These are phyloP conservation scores for Monomorium pharaonis DNA, from an alignment of 1,140 invertebrate genomes.

Conservation along the genomic window DNA sequence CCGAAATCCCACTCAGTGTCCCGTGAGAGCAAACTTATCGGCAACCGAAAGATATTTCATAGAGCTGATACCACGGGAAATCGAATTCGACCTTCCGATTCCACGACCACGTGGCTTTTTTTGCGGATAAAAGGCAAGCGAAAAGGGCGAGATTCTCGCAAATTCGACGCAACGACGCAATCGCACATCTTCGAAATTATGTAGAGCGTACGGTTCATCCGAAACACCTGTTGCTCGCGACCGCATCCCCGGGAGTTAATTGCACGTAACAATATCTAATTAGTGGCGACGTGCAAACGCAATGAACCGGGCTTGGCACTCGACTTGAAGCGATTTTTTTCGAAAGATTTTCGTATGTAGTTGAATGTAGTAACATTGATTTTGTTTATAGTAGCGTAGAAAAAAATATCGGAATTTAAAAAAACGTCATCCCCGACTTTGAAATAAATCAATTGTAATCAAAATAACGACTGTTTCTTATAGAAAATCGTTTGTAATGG, in stretches of 20 bases:
- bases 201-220: neutral
- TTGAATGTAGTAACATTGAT: too few relatives aligned
- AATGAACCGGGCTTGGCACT: neutral
- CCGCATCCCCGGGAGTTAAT: neutral
- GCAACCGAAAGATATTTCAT: neutral
- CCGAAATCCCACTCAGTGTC: neutral
- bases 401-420: too few relatives aligned
- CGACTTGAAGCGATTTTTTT: too few relatives aligned
- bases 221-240: slow-evolving; percentile 42
- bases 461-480: too few relatives aligned
- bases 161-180: neutral
- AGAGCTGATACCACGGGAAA: neutral
- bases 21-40: too few relatives aligned
- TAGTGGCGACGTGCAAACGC: neutral
- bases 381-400: too few relatives aligned
- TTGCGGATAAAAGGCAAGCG: neutral
- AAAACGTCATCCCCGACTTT: too few relatives aligned
- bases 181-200: slow-evolving; percentile 1
- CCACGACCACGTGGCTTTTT: neutral
- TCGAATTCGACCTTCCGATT: neutral
- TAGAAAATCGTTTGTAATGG: too few relatives aligned
- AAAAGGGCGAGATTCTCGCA: neutral
- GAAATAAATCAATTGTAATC: too few relatives aligned
- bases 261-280: slow-evolving; percentile 33
- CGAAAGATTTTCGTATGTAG: too few relatives aligned